Base-by-base conservation (phyloP, 1,140 invertebrate genomes). In the Drosophila sturtevanti region DNA sequence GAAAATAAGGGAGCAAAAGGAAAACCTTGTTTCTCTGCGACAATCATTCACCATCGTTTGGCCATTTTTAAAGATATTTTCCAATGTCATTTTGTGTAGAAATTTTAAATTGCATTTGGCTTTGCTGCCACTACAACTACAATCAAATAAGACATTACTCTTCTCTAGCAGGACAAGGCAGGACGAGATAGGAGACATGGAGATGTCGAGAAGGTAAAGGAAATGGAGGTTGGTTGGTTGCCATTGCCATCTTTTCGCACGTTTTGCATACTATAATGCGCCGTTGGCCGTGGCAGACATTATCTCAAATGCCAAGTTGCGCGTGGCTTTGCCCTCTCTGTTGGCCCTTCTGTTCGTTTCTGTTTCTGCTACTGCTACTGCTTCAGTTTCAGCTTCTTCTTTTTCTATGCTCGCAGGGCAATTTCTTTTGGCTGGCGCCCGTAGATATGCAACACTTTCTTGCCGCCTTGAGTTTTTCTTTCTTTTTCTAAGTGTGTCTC, bases 101-200 rank as follows among this genome's bases (percentile, higher is more conserved):
- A 81, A 86, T 85, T 80, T 31, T 81, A 81, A 85, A 86, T 85
- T 86, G 81, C 81, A 85, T 86, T 86, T 85, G 72, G 58, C 68
- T 59, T 70, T 56, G 41, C 41, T 16, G 41, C 14, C 41, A 44
- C 41, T 44, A 44, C 7, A 44, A 48, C 56, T 64, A 82, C 80
- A 84, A 85, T 85, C 77, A 80, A 85, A 85, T 64, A 80, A 85
- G 81, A 80, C 82, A 84, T 77, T 77, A 77, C 77, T 77, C 66
- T 77, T 77, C 11, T 16, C 41, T 48, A 4, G 41, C 41, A 21
- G 9, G 1, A 31, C 27, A 31, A 31, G 27, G 5, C 5, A 31
- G 27, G 27, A 31, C 3, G 2, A 31, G 27, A 24, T 14, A 44
- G 6, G 16, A 44, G 16, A 4, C 16, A 5, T 10, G 16, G 1